phyloP scores from a whole-genome alignment of 2,888 invertebrate genomes.

The Salticus scenicus region DNA sequence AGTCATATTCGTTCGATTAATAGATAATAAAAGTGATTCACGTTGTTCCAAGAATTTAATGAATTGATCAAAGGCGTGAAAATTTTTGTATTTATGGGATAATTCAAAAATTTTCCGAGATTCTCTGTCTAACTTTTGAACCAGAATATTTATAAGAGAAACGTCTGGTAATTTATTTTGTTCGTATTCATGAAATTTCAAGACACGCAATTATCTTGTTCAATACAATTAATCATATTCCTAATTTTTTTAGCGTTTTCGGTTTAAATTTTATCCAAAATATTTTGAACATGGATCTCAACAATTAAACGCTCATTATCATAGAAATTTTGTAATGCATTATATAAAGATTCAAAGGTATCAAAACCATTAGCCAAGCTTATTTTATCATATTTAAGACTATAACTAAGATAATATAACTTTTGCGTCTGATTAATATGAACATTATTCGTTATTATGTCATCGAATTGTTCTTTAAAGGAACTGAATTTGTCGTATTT shows the following conservation, averaged over 20 bases:
- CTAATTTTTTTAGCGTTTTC: not conserved
- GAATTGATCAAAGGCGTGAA: not conserved
- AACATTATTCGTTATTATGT: not conserved
- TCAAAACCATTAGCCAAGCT: not conserved
- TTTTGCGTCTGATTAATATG: too few species aligned
- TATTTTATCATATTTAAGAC: not conserved
- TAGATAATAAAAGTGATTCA: too few species aligned
- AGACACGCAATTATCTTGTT: not conserved
- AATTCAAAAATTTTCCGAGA: not conserved
- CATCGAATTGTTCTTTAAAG: not conserved
- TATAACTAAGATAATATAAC: not conserved
- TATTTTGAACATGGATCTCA: not conserved
- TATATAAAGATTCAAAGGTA: not conserved
- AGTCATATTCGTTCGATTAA: too few species aligned
- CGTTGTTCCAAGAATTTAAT: not conserved
- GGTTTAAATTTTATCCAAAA: not conserved
- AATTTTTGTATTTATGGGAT: not conserved
- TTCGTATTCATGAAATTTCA: not conserved
- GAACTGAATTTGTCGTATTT: not conserved
- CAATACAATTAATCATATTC: not conserved
- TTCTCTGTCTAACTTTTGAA: constrained; percentile 2
- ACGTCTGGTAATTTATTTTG: too few species aligned
- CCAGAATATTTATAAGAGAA: not conserved
- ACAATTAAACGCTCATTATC: not conserved
- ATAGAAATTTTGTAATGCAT: not conserved